Base-by-base conservation (phyloP, 2,113 vertebrate species). In the Lophius piscatorius region DNA sequence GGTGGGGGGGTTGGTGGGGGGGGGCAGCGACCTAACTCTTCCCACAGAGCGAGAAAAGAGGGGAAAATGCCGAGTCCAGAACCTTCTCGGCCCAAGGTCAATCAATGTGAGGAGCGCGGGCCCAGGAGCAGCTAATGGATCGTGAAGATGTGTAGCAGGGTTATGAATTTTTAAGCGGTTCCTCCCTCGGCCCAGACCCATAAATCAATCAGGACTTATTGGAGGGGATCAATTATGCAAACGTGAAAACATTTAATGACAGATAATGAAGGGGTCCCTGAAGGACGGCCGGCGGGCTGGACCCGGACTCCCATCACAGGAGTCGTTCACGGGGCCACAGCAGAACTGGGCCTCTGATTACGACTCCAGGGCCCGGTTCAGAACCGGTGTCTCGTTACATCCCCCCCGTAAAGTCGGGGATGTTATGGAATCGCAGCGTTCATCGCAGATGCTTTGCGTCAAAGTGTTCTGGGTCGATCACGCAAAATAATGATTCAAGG, bases 121-220 rank as follows among this genome's bases (percentile, higher is more conserved):
- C 93, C 91, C 78, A 90, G 92, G 91, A 94, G 93, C 91, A 92
- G 93, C 95, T 98, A 99, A 98, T 97, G 96, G 96, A 97, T 98
- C 95, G 93, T 95, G 94, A 96, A 96, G 93, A 94, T 89, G 92
- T 85, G 93, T 91, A 92, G 91, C 82, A 87, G 88, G 90, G 87
- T 93, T 94, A 96, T 99, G 93, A 96, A 99, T 98, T 96, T 98
- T 99, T 99, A 95, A 98, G 89, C 78, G 94, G 92, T 71, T 91
- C 69, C 80, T 91, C 89, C 92, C 93, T 92, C 92, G 90, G 91
- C 91, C 87, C 87, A 94, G 93, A 93, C 92, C 90, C 92, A 96
- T 97, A 94, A 99, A 98, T 99, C 97, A 98, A 96, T 97, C 92
- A 95, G 92, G 93, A 94, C 93, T 98, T 96, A 97, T 96, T 95